Evolutionary conservation across 2,797 vertebrate species (phyloP).

Genomic region (Cottoperca gobio): DNA sequence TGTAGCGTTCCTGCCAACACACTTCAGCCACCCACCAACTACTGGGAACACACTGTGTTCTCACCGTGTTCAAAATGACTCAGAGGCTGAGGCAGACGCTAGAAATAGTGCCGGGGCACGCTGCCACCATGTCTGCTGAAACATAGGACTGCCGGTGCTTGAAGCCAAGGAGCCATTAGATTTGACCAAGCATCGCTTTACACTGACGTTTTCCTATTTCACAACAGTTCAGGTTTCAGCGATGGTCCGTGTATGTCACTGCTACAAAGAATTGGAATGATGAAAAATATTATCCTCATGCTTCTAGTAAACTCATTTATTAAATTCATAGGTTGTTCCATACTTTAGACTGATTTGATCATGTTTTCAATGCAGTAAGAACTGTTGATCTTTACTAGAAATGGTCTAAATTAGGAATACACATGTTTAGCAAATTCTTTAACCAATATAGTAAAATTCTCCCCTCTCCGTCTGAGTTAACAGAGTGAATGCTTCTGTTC

Average conservation of each 20-base stretch:
- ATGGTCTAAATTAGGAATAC: too few relatives aligned
- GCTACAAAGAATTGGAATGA: neutral
- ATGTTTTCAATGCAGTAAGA: neutral
- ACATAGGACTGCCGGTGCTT: conserved; percentile 32
- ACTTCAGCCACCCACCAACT: conserved; percentile 80
- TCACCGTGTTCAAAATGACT: conserved; percentile 73
- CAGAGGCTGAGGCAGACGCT: conserved; percentile 70
- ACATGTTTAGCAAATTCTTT: too few relatives aligned
- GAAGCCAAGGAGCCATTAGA: conserved; percentile 47
- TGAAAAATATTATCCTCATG: neutral
- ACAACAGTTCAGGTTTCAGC: conserved; percentile 17
- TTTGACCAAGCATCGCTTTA: conserved; percentile 38
- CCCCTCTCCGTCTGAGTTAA: too few relatives aligned
- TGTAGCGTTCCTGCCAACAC: conserved; percentile 68
- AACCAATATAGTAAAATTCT: too few relatives aligned
- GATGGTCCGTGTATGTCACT: neutral
- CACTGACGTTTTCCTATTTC: conserved; percentile 20
- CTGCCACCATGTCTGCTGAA: conserved; percentile 64
- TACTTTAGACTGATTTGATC: neutral
- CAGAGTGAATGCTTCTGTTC: too few relatives aligned
- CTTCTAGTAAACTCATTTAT: neutral
- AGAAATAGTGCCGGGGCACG: conserved; percentile 70
- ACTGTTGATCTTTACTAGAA: neutral
- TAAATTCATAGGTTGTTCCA: neutral
- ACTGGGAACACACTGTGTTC: conserved; percentile 68